These are phyloP conservation scores for Rhynchopsitta pachyrhyncha DNA, from an alignment of 2,113 vertebrate genomes.

Conservation along the genomic window DNA sequence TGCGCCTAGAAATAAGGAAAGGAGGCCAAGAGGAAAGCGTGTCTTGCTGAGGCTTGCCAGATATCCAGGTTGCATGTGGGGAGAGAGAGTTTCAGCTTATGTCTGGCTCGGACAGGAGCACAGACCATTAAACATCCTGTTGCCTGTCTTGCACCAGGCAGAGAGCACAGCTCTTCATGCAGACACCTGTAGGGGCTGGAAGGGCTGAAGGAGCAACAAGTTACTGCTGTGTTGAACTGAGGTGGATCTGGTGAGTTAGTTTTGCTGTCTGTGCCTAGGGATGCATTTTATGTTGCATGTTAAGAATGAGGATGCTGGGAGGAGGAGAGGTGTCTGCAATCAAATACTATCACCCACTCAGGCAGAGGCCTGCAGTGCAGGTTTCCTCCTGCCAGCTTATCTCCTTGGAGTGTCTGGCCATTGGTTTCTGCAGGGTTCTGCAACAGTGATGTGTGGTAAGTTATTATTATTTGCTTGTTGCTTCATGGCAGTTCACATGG, in stretches of 20 bases:
- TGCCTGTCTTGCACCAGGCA: not conserved
- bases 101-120: not conserved
- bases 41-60: slow-evolving; percentile 37
- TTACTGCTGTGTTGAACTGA: accelerated
- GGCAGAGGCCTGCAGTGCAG: not conserved
- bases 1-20: slow-evolving; percentile 29
- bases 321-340: not conserved
- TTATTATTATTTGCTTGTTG: not conserved
- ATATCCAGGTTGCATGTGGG: slow-evolving; percentile 29
- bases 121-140: not conserved
- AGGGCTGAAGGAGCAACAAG: not conserved
- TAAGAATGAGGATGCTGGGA: not conserved
- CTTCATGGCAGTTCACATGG: not conserved
- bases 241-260: not conserved
- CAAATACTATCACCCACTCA: not conserved
- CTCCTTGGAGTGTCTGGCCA: not conserved
- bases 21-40: slow-evolving; percentile 47
- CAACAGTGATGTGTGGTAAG: not conserved
- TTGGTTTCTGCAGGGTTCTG: not conserved
- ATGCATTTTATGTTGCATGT: not conserved
- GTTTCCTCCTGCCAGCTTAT: not conserved
- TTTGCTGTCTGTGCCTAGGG: not conserved
- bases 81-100: slow-evolving; percentile 9
- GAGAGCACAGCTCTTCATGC: not conserved
- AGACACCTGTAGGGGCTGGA: not conserved